Conservation (phyloP, 2,797 vertebrate species). For the Morelia viridis region DNA sequence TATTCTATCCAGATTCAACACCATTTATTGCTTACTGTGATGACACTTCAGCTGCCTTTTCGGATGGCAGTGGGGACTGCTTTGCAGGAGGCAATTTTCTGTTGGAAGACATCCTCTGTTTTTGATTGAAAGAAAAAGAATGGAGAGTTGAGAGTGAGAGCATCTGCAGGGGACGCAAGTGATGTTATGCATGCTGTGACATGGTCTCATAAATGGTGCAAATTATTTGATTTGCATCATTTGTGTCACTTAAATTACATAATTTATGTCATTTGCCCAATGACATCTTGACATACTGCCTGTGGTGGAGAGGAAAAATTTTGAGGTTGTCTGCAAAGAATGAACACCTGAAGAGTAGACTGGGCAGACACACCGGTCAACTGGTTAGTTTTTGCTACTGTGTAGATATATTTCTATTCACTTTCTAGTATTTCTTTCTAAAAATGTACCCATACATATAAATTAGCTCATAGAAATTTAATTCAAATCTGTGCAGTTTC, state of each 20-base stretch:
- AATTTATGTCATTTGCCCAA: neutral
- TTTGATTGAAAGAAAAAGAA: neutral
- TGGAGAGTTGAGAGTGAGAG: neutral
- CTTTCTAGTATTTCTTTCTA: neutral
- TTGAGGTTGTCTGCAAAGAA: neutral
- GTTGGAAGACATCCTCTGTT: neutral
- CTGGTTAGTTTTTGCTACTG: neutral
- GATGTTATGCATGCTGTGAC: neutral
- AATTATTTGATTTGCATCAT: neutral
- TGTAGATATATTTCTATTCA: neutral
- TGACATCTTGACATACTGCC: neutral
- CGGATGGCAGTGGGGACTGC: neutral
- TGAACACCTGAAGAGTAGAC: neutral
- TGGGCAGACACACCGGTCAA: neutral
- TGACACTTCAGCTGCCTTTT: neutral
- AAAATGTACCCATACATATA: neutral
- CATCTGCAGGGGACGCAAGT: neutral
- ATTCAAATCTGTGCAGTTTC: neutral
- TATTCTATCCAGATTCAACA: neutral
- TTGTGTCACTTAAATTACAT: neutral
- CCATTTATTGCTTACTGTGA: neutral
- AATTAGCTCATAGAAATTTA: neutral
- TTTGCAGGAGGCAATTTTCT: neutral
- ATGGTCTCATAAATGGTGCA: neutral
- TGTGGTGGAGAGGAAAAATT: neutral